These are phyloP conservation scores for honey bee (Apis mellifera) DNA, from an alignment of 1,140 invertebrate species.

Conservation along the genomic window DNA sequence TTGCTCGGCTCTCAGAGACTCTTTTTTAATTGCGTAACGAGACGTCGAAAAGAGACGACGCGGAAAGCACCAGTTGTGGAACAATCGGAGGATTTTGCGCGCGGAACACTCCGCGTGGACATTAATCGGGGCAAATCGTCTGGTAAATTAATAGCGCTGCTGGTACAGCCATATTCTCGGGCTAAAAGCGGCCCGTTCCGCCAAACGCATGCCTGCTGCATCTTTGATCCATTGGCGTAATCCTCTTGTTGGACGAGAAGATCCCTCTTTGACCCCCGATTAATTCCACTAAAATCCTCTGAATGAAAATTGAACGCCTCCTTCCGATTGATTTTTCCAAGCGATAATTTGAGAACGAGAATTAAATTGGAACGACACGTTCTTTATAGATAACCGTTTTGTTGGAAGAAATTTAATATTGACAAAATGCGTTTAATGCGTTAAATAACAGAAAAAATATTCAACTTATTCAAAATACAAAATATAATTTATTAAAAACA, in stretches of 20 bases:
- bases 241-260: background rate
- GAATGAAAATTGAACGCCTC: too few species aligned
- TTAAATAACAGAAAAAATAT: too few species aligned
- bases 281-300: background rate
- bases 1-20: background rate
- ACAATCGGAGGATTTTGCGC: constrained; percentile 31
- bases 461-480: too few species aligned
- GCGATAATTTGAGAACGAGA: too few species aligned
- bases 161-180: constrained; percentile 8
- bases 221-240: constrained; percentile 31
- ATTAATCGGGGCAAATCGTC: constrained; percentile 65
- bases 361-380: too few species aligned
- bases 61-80: background rate
- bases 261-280: background rate
- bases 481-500: too few species aligned
- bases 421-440: too few species aligned
- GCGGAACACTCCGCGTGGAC: constrained; percentile 26
- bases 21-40: constrained; percentile 42
- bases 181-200: constrained; percentile 24
- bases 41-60: background rate
- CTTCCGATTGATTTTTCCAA: too few species aligned
- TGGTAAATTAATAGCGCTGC: constrained; percentile 54
- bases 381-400: too few species aligned
- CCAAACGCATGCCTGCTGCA: constrained; percentile 12
- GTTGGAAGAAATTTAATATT: too few species aligned